Conservation (phyloP, 2,888 invertebrate species). For the Poecilobothrus nobilitatus region DNA sequence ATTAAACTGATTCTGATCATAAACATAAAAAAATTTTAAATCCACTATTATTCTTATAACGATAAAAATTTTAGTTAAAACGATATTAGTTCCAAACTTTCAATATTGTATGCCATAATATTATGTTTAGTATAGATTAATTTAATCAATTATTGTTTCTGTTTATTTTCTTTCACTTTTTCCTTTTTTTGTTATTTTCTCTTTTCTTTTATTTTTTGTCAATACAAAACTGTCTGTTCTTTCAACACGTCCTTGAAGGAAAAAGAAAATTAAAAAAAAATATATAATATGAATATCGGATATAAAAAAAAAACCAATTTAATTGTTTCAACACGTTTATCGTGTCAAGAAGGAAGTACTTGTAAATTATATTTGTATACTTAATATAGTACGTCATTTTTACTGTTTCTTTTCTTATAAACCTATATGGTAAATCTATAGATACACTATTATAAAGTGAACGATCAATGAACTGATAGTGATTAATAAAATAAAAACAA, state of each 20-base stretch:
- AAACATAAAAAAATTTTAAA: too few relatives aligned
- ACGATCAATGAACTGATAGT: background rate
- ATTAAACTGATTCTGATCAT: too few relatives aligned
- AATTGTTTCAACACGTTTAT: background rate
- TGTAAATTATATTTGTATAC: background rate
- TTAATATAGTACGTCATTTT: background rate
- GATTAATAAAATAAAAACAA: background rate
- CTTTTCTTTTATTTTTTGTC: too few relatives aligned
- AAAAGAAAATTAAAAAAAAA: background rate
- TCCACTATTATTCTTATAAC: too few relatives aligned
- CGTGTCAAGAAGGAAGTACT: conserved; percentile 1
- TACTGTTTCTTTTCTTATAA: background rate
- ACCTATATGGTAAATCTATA: background rate
- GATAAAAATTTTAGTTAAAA: too few relatives aligned
- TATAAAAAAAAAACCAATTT: background rate
- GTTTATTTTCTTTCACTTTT: too few relatives aligned
- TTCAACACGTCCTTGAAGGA: background rate
- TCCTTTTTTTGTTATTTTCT: too few relatives aligned
- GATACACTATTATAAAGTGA: background rate
- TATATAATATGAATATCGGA: background rate
- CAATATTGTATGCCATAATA: too few relatives aligned
- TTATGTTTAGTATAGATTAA: too few relatives aligned
- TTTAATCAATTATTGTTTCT: too few relatives aligned
- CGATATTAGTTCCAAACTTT: too few relatives aligned
- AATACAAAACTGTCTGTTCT: background rate